phyloP scores from a whole-genome alignment of 2,888 invertebrate species.

The Cyclophora punctaria region DNA sequence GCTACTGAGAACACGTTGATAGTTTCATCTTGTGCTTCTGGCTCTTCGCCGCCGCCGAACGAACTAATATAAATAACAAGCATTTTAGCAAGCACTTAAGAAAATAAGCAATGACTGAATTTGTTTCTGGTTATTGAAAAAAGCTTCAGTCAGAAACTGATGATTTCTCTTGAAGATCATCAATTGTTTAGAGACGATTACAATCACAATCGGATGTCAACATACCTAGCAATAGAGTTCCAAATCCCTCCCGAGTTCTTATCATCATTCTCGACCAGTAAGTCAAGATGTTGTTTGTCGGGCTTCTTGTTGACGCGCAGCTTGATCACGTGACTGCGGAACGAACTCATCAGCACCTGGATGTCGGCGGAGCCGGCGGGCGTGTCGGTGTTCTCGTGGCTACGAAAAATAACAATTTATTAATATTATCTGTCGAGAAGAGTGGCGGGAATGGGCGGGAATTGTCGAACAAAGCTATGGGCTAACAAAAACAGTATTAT shows the following conservation, averaged over 20 bases:
- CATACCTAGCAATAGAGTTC: conserved; percentile 93
- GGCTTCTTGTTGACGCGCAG: conserved; percentile 92
- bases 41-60: conserved; percentile 72
- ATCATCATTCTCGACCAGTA: conserved; percentile 87
- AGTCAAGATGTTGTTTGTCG: conserved; percentile 89
- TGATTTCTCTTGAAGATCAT: too few relatives aligned
- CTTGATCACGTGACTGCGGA: conserved; percentile 93
- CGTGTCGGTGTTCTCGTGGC: conserved; percentile 86
- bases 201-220: too few relatives aligned
- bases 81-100: not conserved
- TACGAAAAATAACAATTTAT: conserved; percentile 31
- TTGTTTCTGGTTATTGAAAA: too few relatives aligned
- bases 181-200: too few relatives aligned
- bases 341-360: conserved; percentile 86
- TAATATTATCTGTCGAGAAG: not conserved
- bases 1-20: conserved; percentile 99
- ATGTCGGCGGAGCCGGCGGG: conserved; percentile 81
- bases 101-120: too few relatives aligned
- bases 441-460: not conserved
- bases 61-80: conserved; percentile 48
- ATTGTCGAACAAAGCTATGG: not conserved
- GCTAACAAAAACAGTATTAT: not conserved
- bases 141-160: too few relatives aligned
- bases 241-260: conserved; percentile 84
- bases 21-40: conserved; percentile 81